phyloP scores from a whole-genome alignment of 64 coral and sea anemone genomes.

The Stichodactyla mertensii region DNA sequence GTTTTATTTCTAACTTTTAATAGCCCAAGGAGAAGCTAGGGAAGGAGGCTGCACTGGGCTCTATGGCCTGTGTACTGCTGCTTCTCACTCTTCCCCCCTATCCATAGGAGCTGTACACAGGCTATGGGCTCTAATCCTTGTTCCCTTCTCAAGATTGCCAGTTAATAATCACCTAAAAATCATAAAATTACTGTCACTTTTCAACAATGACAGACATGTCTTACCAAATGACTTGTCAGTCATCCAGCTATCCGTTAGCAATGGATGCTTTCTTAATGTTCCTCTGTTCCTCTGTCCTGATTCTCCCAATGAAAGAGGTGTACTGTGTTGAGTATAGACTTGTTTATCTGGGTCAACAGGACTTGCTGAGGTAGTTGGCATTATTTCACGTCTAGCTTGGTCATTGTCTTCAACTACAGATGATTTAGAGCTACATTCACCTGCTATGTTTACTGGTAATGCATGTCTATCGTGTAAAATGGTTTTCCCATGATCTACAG shows the following conservation, averaged over 20 bases:
- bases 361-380: neutral
- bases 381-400: neutral
- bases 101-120: too few relatives aligned
- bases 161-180: too few relatives aligned
- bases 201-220: neutral
- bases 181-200: too few relatives aligned
- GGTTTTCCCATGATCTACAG: neutral
- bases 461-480: neutral
- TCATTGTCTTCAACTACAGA: neutral
- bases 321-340: neutral
- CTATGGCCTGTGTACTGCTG: too few relatives aligned
- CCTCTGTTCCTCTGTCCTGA: neutral
- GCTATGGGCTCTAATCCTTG: too few relatives aligned
- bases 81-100: too few relatives aligned
- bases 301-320: neutral
- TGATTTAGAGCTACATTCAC: too few relatives aligned
- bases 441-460: too few relatives aligned
- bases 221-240: constrained; percentile 56
- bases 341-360: neutral
- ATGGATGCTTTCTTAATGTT: constrained; percentile 4
- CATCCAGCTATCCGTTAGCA: constrained; percentile 54
- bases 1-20: too few relatives aligned
- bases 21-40: too few relatives aligned
- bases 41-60: too few relatives aligned
- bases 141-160: too few relatives aligned